Percentiles rank a stretch among this genome's conserved stretches.
phyloP scores from a whole-genome alignment of 2,113 vertebrate genomes.

The Aldabrachelys gigantea region DNA sequence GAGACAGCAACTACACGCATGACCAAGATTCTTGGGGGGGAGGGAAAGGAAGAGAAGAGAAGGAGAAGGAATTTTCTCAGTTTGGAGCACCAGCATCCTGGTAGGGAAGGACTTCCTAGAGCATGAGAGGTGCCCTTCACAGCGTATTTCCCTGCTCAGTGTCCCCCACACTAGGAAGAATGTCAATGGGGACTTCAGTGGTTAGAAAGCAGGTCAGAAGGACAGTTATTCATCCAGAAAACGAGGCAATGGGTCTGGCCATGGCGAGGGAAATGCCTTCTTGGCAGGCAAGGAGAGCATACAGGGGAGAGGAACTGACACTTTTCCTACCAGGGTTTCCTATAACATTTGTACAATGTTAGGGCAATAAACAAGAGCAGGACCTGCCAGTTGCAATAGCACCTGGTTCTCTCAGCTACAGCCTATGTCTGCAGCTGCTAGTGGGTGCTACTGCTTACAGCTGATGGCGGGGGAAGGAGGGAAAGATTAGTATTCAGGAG shows the following conservation, averaged over 20 bases:
- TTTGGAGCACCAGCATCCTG: no score
- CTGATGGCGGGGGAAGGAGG: neutral
- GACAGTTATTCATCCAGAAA: slow-evolving; percentile 40
- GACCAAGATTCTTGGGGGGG: neutral
- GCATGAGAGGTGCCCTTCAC: neutral
- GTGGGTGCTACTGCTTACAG: slow-evolving; percentile 12
- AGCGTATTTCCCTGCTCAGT: neutral
- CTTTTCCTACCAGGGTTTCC: neutral
- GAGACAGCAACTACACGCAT: no score
- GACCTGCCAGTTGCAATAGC: slow-evolving; percentile 26
- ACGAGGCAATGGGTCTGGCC: neutral
- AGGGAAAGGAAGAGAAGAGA: neutral
- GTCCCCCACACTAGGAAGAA: neutral
- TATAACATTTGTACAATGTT: neutral
- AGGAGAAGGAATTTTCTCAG: neutral
- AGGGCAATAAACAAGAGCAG: slow-evolving; percentile 26
- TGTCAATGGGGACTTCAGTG: neutral
- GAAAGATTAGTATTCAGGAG: neutral
- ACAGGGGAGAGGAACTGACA: neutral
- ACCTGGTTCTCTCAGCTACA: slow-evolving; percentile 31
- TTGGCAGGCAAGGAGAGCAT: neutral
- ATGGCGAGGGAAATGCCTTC: slow-evolving; percentile 7
- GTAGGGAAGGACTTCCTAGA: no score
- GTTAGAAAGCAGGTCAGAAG: neutral
- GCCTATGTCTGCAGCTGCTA: slow-evolving; percentile 19